Evolutionary conservation across 2,797 vertebrate genomes (phyloP), one percentile per base, ranked within the genome.

Genomic region (Sebastolobus altivelis): DNA sequence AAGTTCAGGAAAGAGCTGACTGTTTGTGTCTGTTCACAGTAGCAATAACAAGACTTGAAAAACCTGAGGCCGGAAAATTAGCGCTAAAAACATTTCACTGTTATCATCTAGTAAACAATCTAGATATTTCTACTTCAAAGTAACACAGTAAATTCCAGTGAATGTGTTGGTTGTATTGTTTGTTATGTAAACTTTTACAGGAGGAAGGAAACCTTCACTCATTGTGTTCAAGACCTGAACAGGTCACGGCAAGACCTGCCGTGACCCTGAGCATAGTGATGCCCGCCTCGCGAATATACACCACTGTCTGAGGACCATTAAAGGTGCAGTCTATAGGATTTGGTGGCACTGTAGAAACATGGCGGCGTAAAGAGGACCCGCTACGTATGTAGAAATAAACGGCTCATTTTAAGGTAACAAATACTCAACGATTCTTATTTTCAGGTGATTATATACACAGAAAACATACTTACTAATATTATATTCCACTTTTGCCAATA

Each of bases 181-280:
- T 69, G 25, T 78, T 77, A 66, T 2, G 37, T 54, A 61, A 81
- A 77, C 14, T 37, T 56, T 60, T 70, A 43, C 9, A 82, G 40
- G 71, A 85, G 73, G 77, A 81, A 83, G 84, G 76, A 89, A 90
- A 72, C 37, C 27, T 69, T 82, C 29, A 49, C 27, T 67, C 38
- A 65, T 72, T 80, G 66, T 85, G 72, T 73, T 87, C 37, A 37
- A 37, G 76, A 61, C 72, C 66, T 69, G 63, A 25, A 25, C 25
- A 25, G 25, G 25, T 25, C 25, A 25, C 25, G 25, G 25, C 37
- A 37, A 37, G 76, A 61, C 72, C 66, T 69, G 63, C 58, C 31
- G 38, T 66, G 35, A 85, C 80, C 72, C 43, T 1, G 3, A 33
- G 72, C 68, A 38, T n/a, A 66, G 73, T 56, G 65, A 20, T 63